Evolutionary conservation across 2,888 invertebrate species (phyloP).

Genomic region (Trypoxylon attenuatum): DNA sequence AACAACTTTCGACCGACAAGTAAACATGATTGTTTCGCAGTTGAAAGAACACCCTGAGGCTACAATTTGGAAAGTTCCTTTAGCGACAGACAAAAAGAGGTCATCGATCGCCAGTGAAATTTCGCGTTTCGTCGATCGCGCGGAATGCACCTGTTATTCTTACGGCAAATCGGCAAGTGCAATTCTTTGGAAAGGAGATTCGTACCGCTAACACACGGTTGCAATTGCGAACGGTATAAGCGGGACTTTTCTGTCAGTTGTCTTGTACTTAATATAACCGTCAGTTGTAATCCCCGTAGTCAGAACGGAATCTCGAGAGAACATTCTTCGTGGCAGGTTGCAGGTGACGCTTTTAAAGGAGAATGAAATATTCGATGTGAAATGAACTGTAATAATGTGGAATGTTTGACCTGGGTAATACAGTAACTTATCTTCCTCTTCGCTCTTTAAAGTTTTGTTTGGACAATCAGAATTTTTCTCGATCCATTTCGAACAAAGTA

Average conservation of each 20-base stretch:
- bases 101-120: constrained; percentile 7
- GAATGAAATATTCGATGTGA: background rate
- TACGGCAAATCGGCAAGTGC: constrained; percentile 11
- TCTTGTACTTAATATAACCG: constrained; percentile 2
- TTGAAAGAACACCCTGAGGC: background rate
- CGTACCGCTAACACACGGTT: background rate
- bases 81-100: background rate
- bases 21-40: no score
- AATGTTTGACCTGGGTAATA: no score
- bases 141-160: constrained; percentile 6
- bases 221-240: background rate
- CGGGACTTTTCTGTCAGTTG: constrained; percentile 5
- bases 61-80: constrained; percentile 30
- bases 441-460: no score
- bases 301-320: background rate
- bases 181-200: background rate
- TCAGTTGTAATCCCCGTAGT: constrained; percentile 1
- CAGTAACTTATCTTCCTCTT: no score
- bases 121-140: background rate
- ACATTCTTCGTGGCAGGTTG: background rate
- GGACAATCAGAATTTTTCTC: no score
- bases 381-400: background rate
- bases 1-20: no score
- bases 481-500: no score
- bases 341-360: constrained; percentile 1